Conservation (phyloP, 2,113 vertebrate species). For the pig (Sus scrofa) region T2T-Sscrofa CM000824.6:154621501-154622000, state of each 20-base stretch:
- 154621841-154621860: slow-evolving; percentile 12
- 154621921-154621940: neutral
- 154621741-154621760: slow-evolving; percentile 11
- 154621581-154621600: neutral
- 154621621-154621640: slow-evolving; percentile 61
- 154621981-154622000: neutral
- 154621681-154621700: slow-evolving; percentile 47
- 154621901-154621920: neutral
- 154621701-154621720: slow-evolving; percentile 15
- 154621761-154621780: slow-evolving; percentile 33
- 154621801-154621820: slow-evolving; percentile 45
- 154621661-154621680: slow-evolving; percentile 22
- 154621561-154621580: neutral
- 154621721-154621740: neutral
- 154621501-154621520: neutral
- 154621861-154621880: neutral
- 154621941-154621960: neutral
- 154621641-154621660: slow-evolving; percentile 64
- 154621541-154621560: neutral
- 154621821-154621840: slow-evolving; percentile 61
- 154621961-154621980: no score
- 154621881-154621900: neutral
- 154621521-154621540: slow-evolving; percentile 29
- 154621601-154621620: slow-evolving; percentile 22
- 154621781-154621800: slow-evolving; percentile 59